Base-by-base conservation (phyloP, 1,140 invertebrate genomes). In the Leptinotarsa undecemlineata region DNA sequence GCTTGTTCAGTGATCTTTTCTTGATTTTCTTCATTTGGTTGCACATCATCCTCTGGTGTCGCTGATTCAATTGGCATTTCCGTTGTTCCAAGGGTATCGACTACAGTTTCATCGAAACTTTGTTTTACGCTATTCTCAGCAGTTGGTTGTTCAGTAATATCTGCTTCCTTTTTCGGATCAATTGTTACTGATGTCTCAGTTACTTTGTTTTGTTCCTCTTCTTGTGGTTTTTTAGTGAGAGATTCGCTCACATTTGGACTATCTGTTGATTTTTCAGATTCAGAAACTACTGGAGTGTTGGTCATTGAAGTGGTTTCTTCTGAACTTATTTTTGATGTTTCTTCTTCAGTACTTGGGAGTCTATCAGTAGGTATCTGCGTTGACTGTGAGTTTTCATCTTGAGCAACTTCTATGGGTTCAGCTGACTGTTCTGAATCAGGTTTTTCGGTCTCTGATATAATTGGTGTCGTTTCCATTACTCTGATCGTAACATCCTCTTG, bases 191-290 rank as follows among this genome's bases (percentile, higher is more conserved):
- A 8, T 42, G 8, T 42, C 2, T 42, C 5, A 61, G 60, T 61
- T 51, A 42, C 15, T 42, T 70, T 19, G 11, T 13, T 17, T 71
- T 61, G 26, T 0, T 48, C 64, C 62, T 68, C 60, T 17, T 66
- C 23, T 66, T 23, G 5, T 19, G 14, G 70, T 74, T 33, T 60
- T 67, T n/a, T 77, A 72, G 23, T 68, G 75, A 3, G 3, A 21
- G 15, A 19, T 57, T 70, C 63, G 23, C 26, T 63, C 11, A 20
- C 48, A 42, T 48, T 11, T 61, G 14, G n/a, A 64, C 20, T 19
- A 61, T 71, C 48, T 26, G 48, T 57, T 17, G 47, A 19, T 17
- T 47, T 20, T 73, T 75, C 61, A 51, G 21, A 13, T 63, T 62
- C 73, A 21, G 23, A 15, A n/a, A 33, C 13, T 14, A n/a, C 17